Evolutionary conservation across 1,140 invertebrate genomes (phyloP).

Genomic region (Phymastichus coffea): DNA sequence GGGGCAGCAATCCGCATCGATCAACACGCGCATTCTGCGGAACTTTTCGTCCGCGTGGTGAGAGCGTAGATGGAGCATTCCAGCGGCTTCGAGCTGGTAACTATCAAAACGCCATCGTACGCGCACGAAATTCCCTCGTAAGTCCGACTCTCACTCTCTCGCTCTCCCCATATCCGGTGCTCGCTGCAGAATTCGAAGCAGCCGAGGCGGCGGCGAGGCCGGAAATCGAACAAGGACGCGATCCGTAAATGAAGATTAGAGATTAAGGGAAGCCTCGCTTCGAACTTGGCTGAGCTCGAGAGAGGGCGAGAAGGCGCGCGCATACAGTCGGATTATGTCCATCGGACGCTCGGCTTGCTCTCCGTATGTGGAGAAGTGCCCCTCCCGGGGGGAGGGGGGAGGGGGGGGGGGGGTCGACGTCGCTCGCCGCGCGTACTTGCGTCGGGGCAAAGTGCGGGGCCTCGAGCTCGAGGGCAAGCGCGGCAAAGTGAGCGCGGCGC

Average conservation of each 20-base stretch:
- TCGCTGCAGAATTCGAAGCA: neutral
- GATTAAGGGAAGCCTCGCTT: conserved; percentile 16
- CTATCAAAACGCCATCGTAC: conserved; percentile 11
- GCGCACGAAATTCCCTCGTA: conserved; percentile 1
- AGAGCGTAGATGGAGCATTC: no score
- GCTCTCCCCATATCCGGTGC: conserved; percentile 10
- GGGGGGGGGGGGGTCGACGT: neutral
- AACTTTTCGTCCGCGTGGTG: no score
- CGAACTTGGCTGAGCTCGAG: no score
- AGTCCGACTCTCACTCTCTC: conserved; percentile 5
- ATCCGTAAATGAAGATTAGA: conserved; percentile 24
- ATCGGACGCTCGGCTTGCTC: no score
- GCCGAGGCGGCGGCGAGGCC: neutral
- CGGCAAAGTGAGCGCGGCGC: neutral
- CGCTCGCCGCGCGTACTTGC: neutral
- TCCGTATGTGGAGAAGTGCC: no score
- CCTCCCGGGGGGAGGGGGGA: no score
- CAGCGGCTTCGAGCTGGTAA: no score
- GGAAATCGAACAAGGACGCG: conserved; percentile 18
- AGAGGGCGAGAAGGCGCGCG: neutral
- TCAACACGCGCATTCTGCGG: no score
- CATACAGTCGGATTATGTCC: neutral
- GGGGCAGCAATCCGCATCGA: no score
- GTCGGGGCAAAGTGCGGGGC: neutral
- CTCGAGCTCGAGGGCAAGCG: neutral